Base-by-base conservation (phyloP, 2,888 invertebrate genomes). In the Eupithecia insigniata region DNA sequence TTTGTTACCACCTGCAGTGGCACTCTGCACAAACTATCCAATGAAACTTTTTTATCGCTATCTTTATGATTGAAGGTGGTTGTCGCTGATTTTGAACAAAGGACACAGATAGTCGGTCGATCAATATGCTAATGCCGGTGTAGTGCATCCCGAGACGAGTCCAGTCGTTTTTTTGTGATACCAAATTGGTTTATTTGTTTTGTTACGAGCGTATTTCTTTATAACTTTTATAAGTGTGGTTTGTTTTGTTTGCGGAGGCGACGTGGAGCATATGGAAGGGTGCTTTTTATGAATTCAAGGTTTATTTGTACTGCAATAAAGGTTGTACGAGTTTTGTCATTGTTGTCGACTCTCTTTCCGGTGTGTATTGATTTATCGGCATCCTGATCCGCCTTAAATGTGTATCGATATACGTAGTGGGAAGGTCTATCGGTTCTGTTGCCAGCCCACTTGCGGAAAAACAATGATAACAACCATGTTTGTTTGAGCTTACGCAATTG, bases 61-160 rank as follows among this genome's bases (percentile, higher is more conserved):
- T 89, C 89, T 84, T 87, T 92, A 93, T 93, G 93, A 93, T 93
- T 91, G 92, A 93, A 90, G 86, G 89, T 84, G 84, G 87, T 62
- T 92, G 92, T 92, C 93, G 93, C 92, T 92, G 93, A 93, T 93
- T 93, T 90, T 90, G 89, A 92, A 93, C 93, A 93, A 93, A 93
- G 91, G 82, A 85, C 86, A 86, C 86, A 90, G 92, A 93, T 92
- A 91, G 87, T 85, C 82, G 87, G 81, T 84, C 91, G 90, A 92
- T 93, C 93, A 92, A 93, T 93, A 93, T 94, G 93, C 85, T 94
- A 94, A 94, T 94, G 86, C 85, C 80, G 81, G 43, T 69, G 80
- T 74, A 72, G 83, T 87, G 85, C 87, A 87, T 85, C 86, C 86
- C 83, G 85, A 86, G 86, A 84, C 86, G 87, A 85, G 83, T 86